Percentiles rank a stretch among this genome's conserved stretches.
These are phyloP conservation scores for Drosophila sp. DNA, from an alignment of 1,140 invertebrate genomes.

Conservation along the genomic window DNA sequence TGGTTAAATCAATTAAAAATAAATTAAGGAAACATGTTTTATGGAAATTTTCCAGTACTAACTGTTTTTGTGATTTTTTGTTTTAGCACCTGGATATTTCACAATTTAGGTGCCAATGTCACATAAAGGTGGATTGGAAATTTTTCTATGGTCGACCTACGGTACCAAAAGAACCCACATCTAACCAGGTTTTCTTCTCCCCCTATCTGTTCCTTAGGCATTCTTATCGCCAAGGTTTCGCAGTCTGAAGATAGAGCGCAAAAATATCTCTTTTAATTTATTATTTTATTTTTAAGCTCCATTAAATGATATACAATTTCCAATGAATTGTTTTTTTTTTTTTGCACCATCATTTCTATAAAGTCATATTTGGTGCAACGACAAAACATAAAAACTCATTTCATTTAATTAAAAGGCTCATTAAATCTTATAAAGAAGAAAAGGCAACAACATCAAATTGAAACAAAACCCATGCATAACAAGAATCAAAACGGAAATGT, in stretches of 20 bases:
- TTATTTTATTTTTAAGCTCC: conserved; percentile 1
- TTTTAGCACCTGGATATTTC: conserved; percentile 16
- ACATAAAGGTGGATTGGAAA: neutral
- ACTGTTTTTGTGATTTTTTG: neutral
- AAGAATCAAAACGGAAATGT: conserved; percentile 70
- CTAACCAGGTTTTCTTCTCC: neutral
- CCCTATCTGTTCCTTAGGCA: neutral
- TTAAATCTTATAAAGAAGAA: conserved; percentile 27
- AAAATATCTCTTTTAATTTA: conserved; percentile 3
- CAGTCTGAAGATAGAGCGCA: neutral
- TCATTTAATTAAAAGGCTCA: conserved; percentile 26
- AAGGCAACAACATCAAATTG: conserved; percentile 24
- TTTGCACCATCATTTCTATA: neutral
- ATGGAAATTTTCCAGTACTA: conserved; percentile 12
- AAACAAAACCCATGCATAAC: conserved; percentile 31
- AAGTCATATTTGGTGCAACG: conserved; percentile 13
- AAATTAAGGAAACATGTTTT: conserved; percentile 9
- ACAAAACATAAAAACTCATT: conserved; percentile 47
- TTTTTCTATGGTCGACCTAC: neutral
- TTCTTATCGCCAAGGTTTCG: neutral
- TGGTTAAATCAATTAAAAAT: conserved; percentile 1
- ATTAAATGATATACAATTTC: conserved; percentile 11
- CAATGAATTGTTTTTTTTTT: neutral
- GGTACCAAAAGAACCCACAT: neutral
- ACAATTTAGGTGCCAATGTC: neutral